Evolutionary conservation across 1,140 invertebrate genomes (phyloP).

Genomic region (Drosophila kanapiae): DNA sequence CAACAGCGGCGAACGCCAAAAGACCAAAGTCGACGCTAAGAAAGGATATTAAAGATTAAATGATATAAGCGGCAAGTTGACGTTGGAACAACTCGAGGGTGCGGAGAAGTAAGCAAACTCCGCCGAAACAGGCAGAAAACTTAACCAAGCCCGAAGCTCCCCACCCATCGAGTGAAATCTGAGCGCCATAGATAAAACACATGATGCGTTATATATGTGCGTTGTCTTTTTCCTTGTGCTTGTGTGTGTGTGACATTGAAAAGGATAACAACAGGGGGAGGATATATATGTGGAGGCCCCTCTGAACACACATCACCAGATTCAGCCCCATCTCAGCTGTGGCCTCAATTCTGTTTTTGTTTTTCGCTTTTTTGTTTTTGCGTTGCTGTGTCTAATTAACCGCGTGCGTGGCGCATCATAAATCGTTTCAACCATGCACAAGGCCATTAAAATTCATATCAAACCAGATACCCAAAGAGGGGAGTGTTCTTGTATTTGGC

Average conservation of each 20-base stretch:
- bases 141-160: slow-evolving; percentile 12
- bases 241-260: slow-evolving; percentile 75
- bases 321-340: slow-evolving; percentile 51
- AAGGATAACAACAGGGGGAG: slow-evolving; percentile 68
- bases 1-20: slow-evolving; percentile 51
- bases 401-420: slow-evolving; percentile 80
- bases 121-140: slow-evolving; percentile 18
- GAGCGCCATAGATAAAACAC: slow-evolving; percentile 62
- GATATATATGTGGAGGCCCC: slow-evolving; percentile 5
- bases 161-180: slow-evolving; percentile 59
- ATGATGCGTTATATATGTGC: slow-evolving; percentile 44
- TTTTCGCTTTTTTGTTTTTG: slow-evolving; percentile 18
- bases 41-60: slow-evolving; percentile 84
- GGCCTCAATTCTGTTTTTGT: slow-evolving; percentile 46
- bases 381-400: slow-evolving; percentile 74
- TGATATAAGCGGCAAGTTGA: slow-evolving; percentile 79
- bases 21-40: slow-evolving; percentile 78
- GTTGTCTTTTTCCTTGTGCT: neutral
- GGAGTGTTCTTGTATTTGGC: slow-evolving; percentile 46
- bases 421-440: slow-evolving; percentile 77
- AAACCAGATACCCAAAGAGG: slow-evolving; percentile 47
- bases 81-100: slow-evolving; percentile 31
- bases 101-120: slow-evolving; percentile 20
- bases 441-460: slow-evolving; percentile 77
- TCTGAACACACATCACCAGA: slow-evolving; percentile 5